Base-by-base conservation (phyloP, 30 jellyfish, hydroid and myxozoan genomes). In the Aurelia coerulea region DNA sequence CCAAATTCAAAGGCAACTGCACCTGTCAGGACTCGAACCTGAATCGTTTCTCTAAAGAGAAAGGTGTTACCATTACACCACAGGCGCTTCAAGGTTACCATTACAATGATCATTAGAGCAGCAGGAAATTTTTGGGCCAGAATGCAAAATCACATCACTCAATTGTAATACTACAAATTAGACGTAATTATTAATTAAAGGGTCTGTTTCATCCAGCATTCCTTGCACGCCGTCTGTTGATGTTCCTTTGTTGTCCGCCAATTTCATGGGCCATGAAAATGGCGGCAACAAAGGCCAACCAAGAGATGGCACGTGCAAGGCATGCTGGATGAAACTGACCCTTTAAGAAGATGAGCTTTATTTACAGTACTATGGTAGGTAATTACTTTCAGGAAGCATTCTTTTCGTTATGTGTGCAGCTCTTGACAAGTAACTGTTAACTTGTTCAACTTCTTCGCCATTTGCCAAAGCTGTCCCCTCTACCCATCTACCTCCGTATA, bases 381-480 rank as follows among this genome's bases (percentile, higher is more conserved):
- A 75, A 77, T 49, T 17, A 75, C 86, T 58, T 75, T 52, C 72
- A 39, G 86, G 86, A 8, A 75, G 62, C 73, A 51, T 62, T 33
- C 64, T 62, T 64, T 79, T 79, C 17, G 89, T 79, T 32, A 62
- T 79, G 16, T 41, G 46, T 79, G 56, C 89, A 19, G 51, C 56
- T 14, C 84, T 62, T 16, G 89, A 78, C 81, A 78, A 51, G 80
- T 78, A 78, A 50, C 89, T 78, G 73, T 78, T 78, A 23, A 78
- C 81, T 59, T 78, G 89, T 68, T 78, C 89, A n/a, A 63, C 89
- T 60, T 78, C 89, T 62, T 78, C 89, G 18, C 89, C 89, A 10
- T 32, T 59, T 60, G 89, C 46, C 80, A 32, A 19, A 39, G 89
- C 89, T 29, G 89, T 33, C 17, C 89, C 89, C 33, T 60, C 73